phyloP scores from a whole-genome alignment of 2,113 vertebrate species.

The Micronycteris hirsuta region DNA sequence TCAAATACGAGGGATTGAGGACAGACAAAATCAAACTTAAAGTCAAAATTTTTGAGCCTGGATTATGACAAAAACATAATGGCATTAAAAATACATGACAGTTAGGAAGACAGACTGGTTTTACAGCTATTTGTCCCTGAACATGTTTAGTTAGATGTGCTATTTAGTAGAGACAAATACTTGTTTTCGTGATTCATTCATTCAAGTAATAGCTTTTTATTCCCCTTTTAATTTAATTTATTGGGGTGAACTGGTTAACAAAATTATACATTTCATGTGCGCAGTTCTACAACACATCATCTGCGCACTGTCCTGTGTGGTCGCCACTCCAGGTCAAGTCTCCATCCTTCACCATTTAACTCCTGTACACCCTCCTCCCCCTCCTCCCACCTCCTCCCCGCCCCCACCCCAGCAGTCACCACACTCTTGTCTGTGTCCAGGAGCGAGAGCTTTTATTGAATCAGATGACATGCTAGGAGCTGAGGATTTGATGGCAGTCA shows the following conservation, averaged over 20 bases:
- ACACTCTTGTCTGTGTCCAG: not conserved
- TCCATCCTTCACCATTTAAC: not conserved
- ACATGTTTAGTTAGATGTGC: not conserved
- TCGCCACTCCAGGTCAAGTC: not conserved
- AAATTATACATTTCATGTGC: too few species aligned
- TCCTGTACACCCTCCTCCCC: not conserved
- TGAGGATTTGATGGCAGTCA: not conserved
- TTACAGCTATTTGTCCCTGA: not conserved
- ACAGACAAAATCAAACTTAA: not conserved
- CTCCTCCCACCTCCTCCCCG: too few species aligned
- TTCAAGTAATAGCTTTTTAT: not conserved
- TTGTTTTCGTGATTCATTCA: not conserved
- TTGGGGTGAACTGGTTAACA: not conserved
- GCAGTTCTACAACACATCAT: too few species aligned
- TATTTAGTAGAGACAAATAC: not conserved
- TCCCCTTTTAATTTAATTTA: not conserved
- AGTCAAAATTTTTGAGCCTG: not conserved
- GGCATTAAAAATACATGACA: not conserved
- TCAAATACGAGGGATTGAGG: not conserved
- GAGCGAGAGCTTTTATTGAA: not conserved
- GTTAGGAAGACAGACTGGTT: not conserved
- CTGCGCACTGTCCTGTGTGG: not conserved
- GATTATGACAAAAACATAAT: not conserved
- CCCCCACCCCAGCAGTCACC: not conserved
- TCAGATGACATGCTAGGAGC: not conserved